A percentile compares a stretch with the other conserved stretches of the same genome.
phyloP scores from a whole-genome alignment of 2,797 vertebrate species.

The Sarcophilus harrisii region DNA sequence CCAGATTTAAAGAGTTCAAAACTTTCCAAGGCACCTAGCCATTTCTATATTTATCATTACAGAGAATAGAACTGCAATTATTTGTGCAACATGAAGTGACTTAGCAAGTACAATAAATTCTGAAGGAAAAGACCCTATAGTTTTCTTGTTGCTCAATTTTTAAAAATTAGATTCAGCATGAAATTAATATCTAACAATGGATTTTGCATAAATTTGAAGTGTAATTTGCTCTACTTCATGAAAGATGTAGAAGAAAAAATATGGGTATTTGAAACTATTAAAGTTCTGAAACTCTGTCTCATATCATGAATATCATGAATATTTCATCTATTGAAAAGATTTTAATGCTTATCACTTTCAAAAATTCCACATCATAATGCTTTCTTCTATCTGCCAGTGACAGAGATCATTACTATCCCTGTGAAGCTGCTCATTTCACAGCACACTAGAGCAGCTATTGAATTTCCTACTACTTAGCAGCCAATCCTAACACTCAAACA shows the following conservation, averaged over 20 bases:
- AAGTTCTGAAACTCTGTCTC: constrained; percentile 54
- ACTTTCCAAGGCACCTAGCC: background rate
- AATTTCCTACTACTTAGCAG: constrained; percentile 79
- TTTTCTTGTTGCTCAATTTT: constrained; percentile 58
- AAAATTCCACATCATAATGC: constrained; percentile 70
- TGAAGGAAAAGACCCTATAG: constrained; percentile 44
- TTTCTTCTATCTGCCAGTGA: constrained; percentile 82
- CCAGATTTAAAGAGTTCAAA: background rate
- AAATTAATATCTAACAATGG: constrained; percentile 32
- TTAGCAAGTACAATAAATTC: constrained; percentile 54
- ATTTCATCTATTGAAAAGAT: constrained; percentile 83
- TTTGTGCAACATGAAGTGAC: constrained; percentile 30
- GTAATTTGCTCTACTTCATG: constrained; percentile 46
- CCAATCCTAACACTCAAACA: constrained; percentile 28
- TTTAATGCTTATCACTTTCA: constrained; percentile 82
- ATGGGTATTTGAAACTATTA: constrained; percentile 45
- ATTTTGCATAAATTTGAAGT: constrained; percentile 51
- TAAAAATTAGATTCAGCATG: constrained; percentile 52
- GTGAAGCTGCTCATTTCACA: constrained; percentile 82
- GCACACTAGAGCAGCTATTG: constrained; percentile 72
- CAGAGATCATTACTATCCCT: constrained; percentile 83
- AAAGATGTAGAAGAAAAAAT: constrained; percentile 49
- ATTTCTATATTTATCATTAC: background rate
- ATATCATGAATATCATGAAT: constrained; percentile 79
- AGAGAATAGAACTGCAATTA: background rate